Base-by-base conservation (phyloP, 2,797 vertebrate genomes). In the Furcifer pardalis region DNA sequence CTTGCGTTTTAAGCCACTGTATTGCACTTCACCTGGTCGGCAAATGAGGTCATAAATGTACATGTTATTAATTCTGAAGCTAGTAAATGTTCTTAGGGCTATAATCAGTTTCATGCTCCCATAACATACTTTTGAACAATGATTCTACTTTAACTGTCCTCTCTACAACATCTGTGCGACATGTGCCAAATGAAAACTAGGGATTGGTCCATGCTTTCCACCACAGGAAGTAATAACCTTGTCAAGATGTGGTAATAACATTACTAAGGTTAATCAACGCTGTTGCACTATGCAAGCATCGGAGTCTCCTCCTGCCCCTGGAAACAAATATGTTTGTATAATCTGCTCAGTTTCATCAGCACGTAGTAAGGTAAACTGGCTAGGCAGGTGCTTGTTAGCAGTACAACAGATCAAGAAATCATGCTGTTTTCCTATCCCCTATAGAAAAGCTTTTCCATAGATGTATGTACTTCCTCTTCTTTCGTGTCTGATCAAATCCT, bases 21-120 rank as follows among this genome's bases (percentile, higher is more conserved):
- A 21, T 49, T 76, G 65, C 65, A 81, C 76, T 35, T 81, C 79
- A 86, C 73, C 73, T 81, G 84, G 49, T 10, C 63, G 12, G 76
- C 84, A 81, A 86, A 81, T 81, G 73, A 77, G 84, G 74, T 81
- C 40, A 86, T 76, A 81, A 86, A 86, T 46, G 65, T 71, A 40
- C 30, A 49, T 42, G 17, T 86, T 77, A 86, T 86, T 86, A 81
- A 81, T 81, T 86, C 63, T 71, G 79, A 81, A 74, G 59, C 52
- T 77, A 71, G 65, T 71, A 81, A 81, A 81, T 25, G 56, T 71
- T 68, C 79, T 69, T 6, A n/a, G 49, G 32, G 46, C 79, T 77
- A 62, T 86, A 81, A 86, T 76, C 84, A 81, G 84, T 77, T 86
- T 81, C 84, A 81, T 77, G 79, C 65, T 81, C 71, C 79, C 79